Evolutionary conservation across 2,113 vertebrate genomes (phyloP), one percentile per base, ranked within the genome.

Genomic region (Oryzias javanicus): DNA sequence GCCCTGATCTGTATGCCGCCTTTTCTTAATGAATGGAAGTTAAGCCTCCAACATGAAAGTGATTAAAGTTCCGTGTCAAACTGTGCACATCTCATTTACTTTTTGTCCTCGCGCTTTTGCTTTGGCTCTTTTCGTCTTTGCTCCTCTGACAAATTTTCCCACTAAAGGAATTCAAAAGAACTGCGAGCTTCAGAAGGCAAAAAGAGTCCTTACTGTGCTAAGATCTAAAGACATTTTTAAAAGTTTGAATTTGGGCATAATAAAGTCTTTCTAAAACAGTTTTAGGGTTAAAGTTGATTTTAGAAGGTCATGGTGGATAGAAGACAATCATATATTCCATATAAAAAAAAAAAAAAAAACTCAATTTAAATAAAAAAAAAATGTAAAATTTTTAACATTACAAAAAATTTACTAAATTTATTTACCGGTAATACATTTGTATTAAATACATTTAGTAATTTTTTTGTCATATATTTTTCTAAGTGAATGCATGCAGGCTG

Each of bases 61-160:
- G 60, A 70, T 70, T 64, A 25, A 58, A 59, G 20, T 47, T 71
- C 18, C 59, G 59, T 66, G 46, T 72, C 50, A 49, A 64, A 60
- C 19, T 72, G 51, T 52, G 65, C 35, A 25, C 60, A 59, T 67
- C 58, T 66, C 49, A 59, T 81, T 66, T 74, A 17, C 49, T 59
- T 42, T 25, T 58, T 50, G 44, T 19, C 24, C 18, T 64, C 56
- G 62, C 50, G 69, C 42, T 60, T 40, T 40, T 50, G 18, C 51
- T 61, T 47, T 40, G 22, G n/a, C 17, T 73, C 49, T 44, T 46
- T 52, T 60, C 16, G 42, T 46, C 27, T 64, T 42, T 55, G n/a
- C 27, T 65, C 44, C 61, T 56, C 49, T 8, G 44, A 72, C 24
- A 68, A 29, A 70, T 49, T 70, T 42, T 60, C 46, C 55, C 49